phyloP scores from a whole-genome alignment of 2,113 vertebrate genomes.

The Irena cyanogastra region DNA sequence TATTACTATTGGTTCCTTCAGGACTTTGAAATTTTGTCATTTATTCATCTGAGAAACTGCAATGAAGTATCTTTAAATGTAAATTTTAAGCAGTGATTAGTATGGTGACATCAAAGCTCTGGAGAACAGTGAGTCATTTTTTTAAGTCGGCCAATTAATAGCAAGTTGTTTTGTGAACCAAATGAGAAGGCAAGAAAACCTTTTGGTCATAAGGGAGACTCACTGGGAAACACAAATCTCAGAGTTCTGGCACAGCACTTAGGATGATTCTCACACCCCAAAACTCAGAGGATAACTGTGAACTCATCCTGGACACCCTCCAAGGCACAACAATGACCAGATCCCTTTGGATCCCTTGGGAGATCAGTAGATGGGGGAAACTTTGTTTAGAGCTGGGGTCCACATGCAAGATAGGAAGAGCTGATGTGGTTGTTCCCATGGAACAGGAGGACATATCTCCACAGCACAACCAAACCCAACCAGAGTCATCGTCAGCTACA shows the following conservation, averaged over 20 bases:
- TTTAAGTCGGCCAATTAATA: not conserved
- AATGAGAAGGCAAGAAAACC: not conserved
- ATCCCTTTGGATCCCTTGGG: not conserved
- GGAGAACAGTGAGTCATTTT: not conserved
- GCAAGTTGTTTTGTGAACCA: not conserved
- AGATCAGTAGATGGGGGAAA: not conserved
- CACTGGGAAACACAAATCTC: not conserved
- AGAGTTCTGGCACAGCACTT: not conserved
- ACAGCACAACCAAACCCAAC: not conserved
- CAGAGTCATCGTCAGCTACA: not conserved
- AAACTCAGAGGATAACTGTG: not conserved
- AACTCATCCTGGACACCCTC: not conserved
- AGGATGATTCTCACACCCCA: not conserved
- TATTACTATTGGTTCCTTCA: not conserved
- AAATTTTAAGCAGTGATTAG: conserved; percentile 11
- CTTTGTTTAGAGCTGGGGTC: not conserved
- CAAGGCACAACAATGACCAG: not conserved
- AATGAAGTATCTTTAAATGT: not conserved
- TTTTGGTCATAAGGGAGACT: not conserved
- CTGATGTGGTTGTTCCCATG: not conserved
- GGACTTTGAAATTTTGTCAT: conserved; percentile 6
- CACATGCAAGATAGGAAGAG: not conserved
- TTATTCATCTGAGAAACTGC: not conserved
- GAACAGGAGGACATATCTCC: not conserved
- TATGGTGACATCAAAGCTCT: not conserved